phyloP scores from a whole-genome alignment of 2,888 invertebrate species.

The Thysanoteuthis rhombus region DNA sequence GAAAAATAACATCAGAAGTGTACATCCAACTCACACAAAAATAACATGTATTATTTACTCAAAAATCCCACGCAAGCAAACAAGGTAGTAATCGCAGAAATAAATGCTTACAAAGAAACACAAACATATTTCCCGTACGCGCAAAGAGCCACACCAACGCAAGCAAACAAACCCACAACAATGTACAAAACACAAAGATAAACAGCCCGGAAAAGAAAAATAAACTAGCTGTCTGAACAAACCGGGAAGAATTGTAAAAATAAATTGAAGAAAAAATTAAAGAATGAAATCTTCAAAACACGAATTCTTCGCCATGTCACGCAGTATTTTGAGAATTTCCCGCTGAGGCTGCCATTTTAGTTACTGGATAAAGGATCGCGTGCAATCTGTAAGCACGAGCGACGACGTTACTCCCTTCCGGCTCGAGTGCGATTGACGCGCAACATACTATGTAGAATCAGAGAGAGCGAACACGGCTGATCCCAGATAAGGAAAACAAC shows the following conservation, averaged over 20 bases:
- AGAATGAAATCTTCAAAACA: not conserved
- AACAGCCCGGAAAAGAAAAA: not conserved
- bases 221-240: not conserved
- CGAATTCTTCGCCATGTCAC: not conserved
- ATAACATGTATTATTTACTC: not conserved
- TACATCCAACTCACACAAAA: not conserved
- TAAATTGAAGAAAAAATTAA: not conserved
- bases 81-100: not conserved
- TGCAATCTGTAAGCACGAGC: not conserved
- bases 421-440: not conserved
- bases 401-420: not conserved
- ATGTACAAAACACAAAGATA: not conserved
- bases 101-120: not conserved
- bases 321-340: slow-evolving; percentile 12
- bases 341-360: not conserved
- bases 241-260: not conserved
- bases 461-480: not conserved
- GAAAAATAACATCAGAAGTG: not conserved
- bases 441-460: not conserved
- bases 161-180: not conserved
- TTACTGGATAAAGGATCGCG: not conserved
- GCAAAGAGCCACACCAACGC: not conserved
- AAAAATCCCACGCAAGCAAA: not conserved
- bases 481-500: too few relatives aligned
- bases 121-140: not conserved